A percentile compares a stretch with the other conserved stretches of the same genome.
Evolutionary conservation across 2,113 vertebrate species (phyloP).

Genomic region (Otis tarda): DNA sequence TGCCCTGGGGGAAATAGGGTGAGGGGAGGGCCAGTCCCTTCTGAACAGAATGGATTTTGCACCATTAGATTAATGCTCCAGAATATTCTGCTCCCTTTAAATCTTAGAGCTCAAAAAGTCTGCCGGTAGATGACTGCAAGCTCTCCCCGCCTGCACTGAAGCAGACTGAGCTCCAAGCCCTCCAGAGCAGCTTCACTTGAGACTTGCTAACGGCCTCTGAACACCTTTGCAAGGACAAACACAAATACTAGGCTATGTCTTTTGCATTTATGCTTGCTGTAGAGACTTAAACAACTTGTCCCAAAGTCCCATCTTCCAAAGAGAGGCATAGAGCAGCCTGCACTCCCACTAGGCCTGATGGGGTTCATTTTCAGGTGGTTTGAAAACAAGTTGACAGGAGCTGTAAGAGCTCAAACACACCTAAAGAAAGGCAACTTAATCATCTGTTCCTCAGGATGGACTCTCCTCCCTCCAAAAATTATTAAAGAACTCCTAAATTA

Average conservation of each 20-base stretch:
- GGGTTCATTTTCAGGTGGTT: not conserved
- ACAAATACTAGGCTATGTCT: not conserved
- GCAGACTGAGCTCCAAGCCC: not conserved
- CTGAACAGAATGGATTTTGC: not conserved
- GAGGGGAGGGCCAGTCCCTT: not conserved
- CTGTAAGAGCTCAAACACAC: not conserved
- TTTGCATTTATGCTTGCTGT: not conserved
- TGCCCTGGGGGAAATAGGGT: not conserved
- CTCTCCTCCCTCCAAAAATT: not conserved
- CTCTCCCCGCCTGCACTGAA: not conserved
- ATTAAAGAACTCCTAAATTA: not conserved
- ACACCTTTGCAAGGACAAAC: not conserved
- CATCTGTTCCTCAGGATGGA: not conserved
- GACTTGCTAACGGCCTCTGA: not conserved
- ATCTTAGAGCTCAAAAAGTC: not conserved
- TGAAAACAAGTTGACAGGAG: not conserved
- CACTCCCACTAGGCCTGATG: accelerated
- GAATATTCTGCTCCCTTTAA: not conserved
- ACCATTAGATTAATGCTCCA: not conserved
- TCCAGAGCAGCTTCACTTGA: accelerated
- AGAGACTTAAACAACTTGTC: not conserved
- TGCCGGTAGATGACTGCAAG: not conserved
- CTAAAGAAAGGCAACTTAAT: not conserved
- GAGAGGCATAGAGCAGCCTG: not conserved
- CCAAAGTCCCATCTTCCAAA: not conserved